Evolutionary conservation across 2,113 vertebrate genomes (phyloP).

Genomic region (Dromiciops gliroides): DNA sequence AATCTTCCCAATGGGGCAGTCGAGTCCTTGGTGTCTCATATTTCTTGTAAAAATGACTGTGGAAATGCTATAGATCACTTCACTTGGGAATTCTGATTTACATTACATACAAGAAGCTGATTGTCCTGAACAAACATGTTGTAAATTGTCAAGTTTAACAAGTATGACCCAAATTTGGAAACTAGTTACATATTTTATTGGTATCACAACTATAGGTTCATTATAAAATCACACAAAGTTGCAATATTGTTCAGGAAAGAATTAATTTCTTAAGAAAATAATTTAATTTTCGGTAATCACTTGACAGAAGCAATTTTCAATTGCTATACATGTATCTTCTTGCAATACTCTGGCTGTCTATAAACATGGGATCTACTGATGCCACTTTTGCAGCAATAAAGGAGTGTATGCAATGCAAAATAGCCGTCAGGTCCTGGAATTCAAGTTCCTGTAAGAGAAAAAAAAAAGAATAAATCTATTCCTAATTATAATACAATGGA

Average conservation of each 20-base stretch:
- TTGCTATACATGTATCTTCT: constrained; percentile 87
- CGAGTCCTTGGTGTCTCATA: accelerated
- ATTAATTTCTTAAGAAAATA: constrained; percentile 84
- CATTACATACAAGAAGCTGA: constrained; percentile 24
- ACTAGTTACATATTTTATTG: constrained; percentile 72
- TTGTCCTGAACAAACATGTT: constrained; percentile 56
- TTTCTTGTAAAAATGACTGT: not conserved
- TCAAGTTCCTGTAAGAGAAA: constrained; percentile 90
- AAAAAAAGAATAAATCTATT: constrained; percentile 4
- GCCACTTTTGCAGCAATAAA: constrained; percentile 97
- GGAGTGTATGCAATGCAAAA: constrained; percentile 94
- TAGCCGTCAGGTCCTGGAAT: constrained; percentile 92
- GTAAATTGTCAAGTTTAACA: constrained; percentile 62
- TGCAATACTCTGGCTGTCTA: constrained; percentile 89
- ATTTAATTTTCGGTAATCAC: constrained; percentile 74
- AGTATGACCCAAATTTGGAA: constrained; percentile 69
- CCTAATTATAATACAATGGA: constrained; percentile 19
- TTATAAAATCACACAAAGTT: constrained; percentile 83
- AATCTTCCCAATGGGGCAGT: accelerated
- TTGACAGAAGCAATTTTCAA: constrained; percentile 77
- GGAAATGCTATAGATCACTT: constrained; percentile 27
- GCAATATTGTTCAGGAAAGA: constrained; percentile 79
- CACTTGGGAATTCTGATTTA: constrained; percentile 37
- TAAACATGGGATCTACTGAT: constrained; percentile 92
- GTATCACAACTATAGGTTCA: constrained; percentile 76